Conservation (phyloP, 2,888 invertebrate genomes). For the Chalcosyrphus nemorum region DNA sequence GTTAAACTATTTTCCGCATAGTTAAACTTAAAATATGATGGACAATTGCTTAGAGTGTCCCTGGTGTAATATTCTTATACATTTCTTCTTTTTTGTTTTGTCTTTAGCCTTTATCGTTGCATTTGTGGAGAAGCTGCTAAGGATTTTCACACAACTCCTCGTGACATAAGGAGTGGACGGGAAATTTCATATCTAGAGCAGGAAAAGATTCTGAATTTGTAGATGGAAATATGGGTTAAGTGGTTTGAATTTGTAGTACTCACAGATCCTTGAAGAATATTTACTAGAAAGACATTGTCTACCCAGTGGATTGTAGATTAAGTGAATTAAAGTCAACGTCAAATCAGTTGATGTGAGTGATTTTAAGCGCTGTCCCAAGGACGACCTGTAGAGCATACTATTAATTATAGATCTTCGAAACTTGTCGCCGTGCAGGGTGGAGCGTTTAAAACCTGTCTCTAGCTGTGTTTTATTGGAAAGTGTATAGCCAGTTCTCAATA, state of each 20-base stretch:
- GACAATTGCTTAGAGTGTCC: slow-evolving; percentile 60
- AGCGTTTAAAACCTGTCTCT: too few species aligned
- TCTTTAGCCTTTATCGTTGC: slow-evolving; percentile 7
- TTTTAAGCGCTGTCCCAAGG: too few species aligned
- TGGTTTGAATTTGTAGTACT: background rate
- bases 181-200: background rate
- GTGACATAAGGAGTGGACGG: background rate
- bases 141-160: background rate
- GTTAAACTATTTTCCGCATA: slow-evolving; percentile 69
- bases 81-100: background rate
- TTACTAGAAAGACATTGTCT: background rate
- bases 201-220: background rate
- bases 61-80: slow-evolving; percentile 14
- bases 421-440: too few species aligned
- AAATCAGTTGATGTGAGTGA: too few species aligned
- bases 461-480: too few species aligned
- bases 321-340: too few species aligned
- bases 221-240: background rate
- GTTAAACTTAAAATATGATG: slow-evolving; percentile 68
- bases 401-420: too few species aligned
- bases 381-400: too few species aligned
- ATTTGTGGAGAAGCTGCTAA: background rate
- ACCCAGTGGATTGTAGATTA: too few species aligned
- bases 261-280: background rate
- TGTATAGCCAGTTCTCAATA: too few species aligned